phyloP scores from a whole-genome alignment of 2,113 vertebrate genomes.

The Apodemus sylvaticus region DNA sequence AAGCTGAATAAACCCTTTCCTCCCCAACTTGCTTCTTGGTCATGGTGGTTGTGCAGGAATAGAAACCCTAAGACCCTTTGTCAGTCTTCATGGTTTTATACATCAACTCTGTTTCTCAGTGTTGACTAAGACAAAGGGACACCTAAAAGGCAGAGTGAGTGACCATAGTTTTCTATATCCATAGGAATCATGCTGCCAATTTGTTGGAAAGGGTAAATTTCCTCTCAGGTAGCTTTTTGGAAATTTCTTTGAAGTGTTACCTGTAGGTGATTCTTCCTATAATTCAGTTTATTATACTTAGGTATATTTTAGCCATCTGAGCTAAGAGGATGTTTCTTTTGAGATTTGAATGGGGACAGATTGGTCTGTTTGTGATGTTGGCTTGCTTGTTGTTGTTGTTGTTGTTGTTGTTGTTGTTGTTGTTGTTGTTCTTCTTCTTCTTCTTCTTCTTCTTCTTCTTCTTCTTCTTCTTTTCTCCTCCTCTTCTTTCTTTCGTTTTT shows the following conservation, averaged over 20 bases:
- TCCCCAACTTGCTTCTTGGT: too few relatives aligned
- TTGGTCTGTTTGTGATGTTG: neutral
- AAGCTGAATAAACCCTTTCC: too few relatives aligned
- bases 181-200: neutral
- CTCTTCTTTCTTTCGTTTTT: neutral
- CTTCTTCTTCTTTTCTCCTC: too few relatives aligned
- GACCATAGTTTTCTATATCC: neutral
- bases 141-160: neutral
- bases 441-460: too few relatives aligned
- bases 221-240: neutral
- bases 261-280: neutral
- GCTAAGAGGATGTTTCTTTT: slow-evolving; percentile 38
- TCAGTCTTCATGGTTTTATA: neutral
- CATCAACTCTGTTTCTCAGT: neutral
- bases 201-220: slow-evolving; percentile 41
- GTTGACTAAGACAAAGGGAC: neutral
- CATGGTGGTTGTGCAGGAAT: too few relatives aligned
- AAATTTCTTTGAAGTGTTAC: neutral
- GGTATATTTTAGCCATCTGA: slow-evolving; percentile 35
- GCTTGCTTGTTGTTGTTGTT: neutral
- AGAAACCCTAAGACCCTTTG: neutral
- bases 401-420: too few relatives aligned
- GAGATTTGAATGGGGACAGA: neutral
- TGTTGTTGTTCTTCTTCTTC: too few relatives aligned
- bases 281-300: slow-evolving; percentile 35